Base-by-base conservation (phyloP, 1,140 invertebrate genomes). In the Tetramorium parvispinum region DNA sequence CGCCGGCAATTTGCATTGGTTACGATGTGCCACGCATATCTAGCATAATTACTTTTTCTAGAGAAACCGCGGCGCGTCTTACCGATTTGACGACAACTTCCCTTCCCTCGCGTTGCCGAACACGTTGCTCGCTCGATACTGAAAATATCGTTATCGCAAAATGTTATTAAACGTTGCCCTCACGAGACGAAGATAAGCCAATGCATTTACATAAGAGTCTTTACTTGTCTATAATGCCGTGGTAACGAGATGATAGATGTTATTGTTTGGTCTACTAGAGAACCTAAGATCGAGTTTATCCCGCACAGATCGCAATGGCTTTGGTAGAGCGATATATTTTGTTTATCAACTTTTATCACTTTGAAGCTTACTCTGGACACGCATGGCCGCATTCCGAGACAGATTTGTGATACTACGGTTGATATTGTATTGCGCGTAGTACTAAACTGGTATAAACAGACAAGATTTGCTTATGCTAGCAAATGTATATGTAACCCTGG, bases 201-300 rank as follows among this genome's bases (percentile, higher is more conserved):
- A 5, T 43, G 66, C 88, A 78, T 92, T 93, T 92, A 89, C 88
- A 92, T 88, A 92, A 91, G 83, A 90, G n/a, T 40, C 46, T 66
- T 46, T 63, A 40, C 53, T 43, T 53, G 53, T 82, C 86, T 65
- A 77, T 83, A 63, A 88, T 73, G 79, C 70, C 77, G 61, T 51
- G 78, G 73, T 85, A 88, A 86, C 61, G 61, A 87, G 85, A 88
- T 89, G 89, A 88, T 87, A 92, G 59, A 83, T 87, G 53, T 91
- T 90, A 89, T 92, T 92, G 88, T 88, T 91, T 93, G 85, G 89
- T 92, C 88, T 92, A 75, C 24, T 75, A 59, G 37, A 59, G 53
- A 71, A 65, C 7, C n/a, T 65, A 61, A 81, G 63, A 70, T 81
- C 40, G 32, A 51, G 32, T 77, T 78, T 46, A 65, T 53, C 32